These are phyloP conservation scores for Ariopsis seemanni DNA, from an alignment of 2,113 vertebrate species.

Conservation along the genomic window DNA sequence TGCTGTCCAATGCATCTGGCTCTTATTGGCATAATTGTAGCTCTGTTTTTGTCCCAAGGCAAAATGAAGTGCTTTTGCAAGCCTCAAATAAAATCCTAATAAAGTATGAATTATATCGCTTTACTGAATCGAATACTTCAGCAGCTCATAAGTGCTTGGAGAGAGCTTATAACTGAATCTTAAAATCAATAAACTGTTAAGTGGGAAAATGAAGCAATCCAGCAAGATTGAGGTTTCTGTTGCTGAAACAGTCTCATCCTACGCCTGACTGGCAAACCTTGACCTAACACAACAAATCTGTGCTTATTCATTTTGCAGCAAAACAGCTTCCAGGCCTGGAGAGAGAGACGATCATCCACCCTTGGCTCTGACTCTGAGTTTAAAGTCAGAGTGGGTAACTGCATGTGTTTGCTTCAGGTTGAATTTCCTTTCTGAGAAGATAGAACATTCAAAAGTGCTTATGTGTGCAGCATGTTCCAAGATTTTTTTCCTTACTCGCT, in stretches of 20 bases:
- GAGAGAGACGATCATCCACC: conserved; percentile 30
- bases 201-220: conserved; percentile 20
- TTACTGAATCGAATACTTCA: conserved; percentile 24
- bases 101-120: conserved; percentile 17
- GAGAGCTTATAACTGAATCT: conserved; percentile 24
- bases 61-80: conserved; percentile 20
- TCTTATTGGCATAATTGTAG: conserved; percentile 25
- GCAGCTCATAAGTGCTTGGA: conserved; percentile 21
- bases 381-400: neutral
- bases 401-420: neutral
- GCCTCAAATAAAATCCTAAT: conserved; percentile 16
- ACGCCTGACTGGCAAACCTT: conserved; percentile 26
- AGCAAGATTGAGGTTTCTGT: conserved; percentile 12
- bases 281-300: conserved; percentile 48
- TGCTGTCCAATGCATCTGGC: conserved; percentile 26
- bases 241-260: conserved; percentile 5
- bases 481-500: neutral
- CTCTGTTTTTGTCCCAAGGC: conserved; percentile 11
- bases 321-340: conserved; percentile 39
- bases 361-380: neutral
- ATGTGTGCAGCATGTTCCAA: neutral
- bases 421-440: neutral
- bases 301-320: conserved; percentile 42
- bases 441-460: neutral
- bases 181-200: conserved; percentile 25